phyloP scores from a whole-genome alignment of 2,888 invertebrate species.

The Hypomecis punctinalis region DNA sequence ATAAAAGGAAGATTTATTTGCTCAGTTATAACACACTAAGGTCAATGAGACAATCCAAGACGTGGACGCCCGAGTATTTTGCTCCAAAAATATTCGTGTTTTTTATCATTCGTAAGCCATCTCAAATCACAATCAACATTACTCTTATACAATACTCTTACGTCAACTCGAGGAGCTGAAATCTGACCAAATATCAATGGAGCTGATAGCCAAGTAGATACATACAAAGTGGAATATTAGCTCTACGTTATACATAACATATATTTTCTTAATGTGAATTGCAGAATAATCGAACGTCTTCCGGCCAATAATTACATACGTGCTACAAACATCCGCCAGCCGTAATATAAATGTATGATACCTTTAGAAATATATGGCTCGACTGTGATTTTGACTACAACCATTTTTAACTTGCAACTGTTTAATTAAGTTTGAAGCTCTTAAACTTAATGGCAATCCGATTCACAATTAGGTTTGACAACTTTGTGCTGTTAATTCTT shows the following conservation, averaged over 20 bases:
- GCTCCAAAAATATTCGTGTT: too few species aligned
- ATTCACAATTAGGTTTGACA: not conserved
- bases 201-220: constrained; percentile 11
- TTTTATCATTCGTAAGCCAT: not conserved
- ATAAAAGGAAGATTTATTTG: too few species aligned
- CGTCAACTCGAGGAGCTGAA: not conserved
- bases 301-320: constrained; percentile 59
- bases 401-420: constrained; percentile 21
- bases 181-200: constrained; percentile 5
- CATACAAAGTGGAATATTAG: constrained; percentile 28
- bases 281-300: constrained; percentile 58
- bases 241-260: constrained; percentile 17
- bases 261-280: constrained; percentile 49
- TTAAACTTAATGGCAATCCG: constrained; percentile 1
- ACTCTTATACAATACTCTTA: not conserved
- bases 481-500: too few species aligned
- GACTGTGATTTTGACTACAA: constrained; percentile 24
- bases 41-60: too few species aligned
- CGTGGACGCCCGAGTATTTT: too few species aligned
- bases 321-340: constrained; percentile 47
- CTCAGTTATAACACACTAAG: too few species aligned
- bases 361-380: constrained; percentile 18
- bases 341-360: constrained; percentile 37
- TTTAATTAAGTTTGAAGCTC: constrained; percentile 7
- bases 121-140: not conserved